Base-by-base conservation (phyloP, 2,797 vertebrate species). In the Acanthurus leucopareius region DNA sequence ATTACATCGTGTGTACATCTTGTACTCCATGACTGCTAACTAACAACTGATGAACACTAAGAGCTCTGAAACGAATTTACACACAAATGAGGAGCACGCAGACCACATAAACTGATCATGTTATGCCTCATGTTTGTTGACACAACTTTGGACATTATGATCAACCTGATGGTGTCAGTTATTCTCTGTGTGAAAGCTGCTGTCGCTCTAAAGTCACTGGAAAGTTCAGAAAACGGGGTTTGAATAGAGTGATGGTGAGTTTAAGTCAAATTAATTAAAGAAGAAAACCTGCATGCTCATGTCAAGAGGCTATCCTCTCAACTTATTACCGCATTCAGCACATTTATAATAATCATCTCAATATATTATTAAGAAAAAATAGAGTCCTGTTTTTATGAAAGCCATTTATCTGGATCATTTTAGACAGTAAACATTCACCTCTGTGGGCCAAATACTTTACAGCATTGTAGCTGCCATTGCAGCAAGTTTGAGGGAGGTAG, bases 401-500 rank as follows among this genome's bases (percentile, higher is more conserved):
- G 59, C 32, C 2, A 49, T 57, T 59, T 67, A 1, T n/a, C 5
- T 16, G 74, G 0, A 40, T 54, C 44, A 68, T 45, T 62, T 15
- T n/a, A 54, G 7, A n/a, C 4, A 40, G 32, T 14, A 48, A 58
- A 51, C 20, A 44, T n/a, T 63, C 17, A 47, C 16, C 47, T 62
- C 58, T 45, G 15, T 28, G n/a, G 53, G 54, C 13, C 64, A 57
- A 51, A 70, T 0, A 17, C 20, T 49, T 14, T 15, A 51, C 57
- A 61, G 52, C 25, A 59, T 13, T 14, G 13, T 68, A 79, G 66
- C 56, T 58, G 67, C 60, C 73, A 75, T 48, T 53, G 42, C 60
- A 64, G 73, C 65, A 59, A 48, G 82, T 86, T 74, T 45, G 56
- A 75, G 88, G 84, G 69, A 25, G 17, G 66, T 4, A 65, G 44